Base-by-base conservation (phyloP, 1,140 invertebrate genomes). In the Caerostris darwini region DNA sequence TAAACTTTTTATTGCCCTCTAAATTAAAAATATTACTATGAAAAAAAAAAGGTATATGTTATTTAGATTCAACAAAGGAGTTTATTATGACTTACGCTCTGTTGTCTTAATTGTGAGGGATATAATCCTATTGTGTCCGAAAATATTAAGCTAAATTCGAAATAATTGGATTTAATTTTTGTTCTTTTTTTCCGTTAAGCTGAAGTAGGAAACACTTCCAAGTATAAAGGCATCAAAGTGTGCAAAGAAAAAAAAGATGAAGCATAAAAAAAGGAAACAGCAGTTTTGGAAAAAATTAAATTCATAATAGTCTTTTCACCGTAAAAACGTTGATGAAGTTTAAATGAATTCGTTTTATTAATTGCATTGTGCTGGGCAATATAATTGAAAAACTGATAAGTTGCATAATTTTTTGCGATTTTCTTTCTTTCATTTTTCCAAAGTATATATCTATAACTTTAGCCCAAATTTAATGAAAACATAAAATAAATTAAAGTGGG, bases 51-150 rank as follows among this genome's bases (percentile, higher is more conserved):
- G 12, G 54, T 5, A 58, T 57, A n/a, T 7, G 82, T n/a, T 83
- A 58, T 83, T n/a, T 83, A 58, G 57, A 87, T 57, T 12, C 57
- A 57, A 87, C 14, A 87, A 87, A 64, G 59, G 53, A 5, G 85
- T n/a, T 87, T 87, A 64, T 87, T 87, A 87, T 64, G 85, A 87
- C 85, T 87, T 87, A 87, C 85, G 85, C 85, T 14, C 58, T 87
- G 58, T 19, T 87, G 85, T 58, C n/a, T 87, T 87, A 87, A 87
- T 87, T 87, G 85, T 87, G 50, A 53, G 53, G 34, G 71, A 77
- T 14, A 64, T 87, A 64, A 87, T 87, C 57, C 34, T 77, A 77
- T 77, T 77, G 71, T 77, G 85, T 59, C 34, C 59, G 14, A 64
- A 87, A 87, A 67, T 64, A 87, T 61, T 14, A 87, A 87, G 53